Conservation (phyloP, 92 coral and sea anemone species). For the Siderastrea siderea region DNA sequence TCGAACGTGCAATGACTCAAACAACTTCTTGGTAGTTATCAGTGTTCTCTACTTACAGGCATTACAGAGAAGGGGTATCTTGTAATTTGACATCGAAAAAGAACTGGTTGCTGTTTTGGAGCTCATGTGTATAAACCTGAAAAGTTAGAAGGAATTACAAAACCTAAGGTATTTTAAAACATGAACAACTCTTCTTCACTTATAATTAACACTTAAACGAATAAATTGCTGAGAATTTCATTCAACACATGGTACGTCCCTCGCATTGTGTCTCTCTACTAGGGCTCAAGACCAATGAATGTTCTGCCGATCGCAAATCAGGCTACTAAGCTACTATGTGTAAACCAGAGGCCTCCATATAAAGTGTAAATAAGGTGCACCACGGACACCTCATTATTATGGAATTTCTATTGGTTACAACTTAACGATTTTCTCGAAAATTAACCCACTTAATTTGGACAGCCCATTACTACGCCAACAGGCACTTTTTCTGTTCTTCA, state of each 20-base stretch:
- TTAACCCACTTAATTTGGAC: not conserved
- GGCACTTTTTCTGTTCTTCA: too few relatives aligned
- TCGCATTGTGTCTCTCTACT: too few relatives aligned
- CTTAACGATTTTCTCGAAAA: not conserved
- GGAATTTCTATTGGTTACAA: too few relatives aligned
- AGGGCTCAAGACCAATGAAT: not conserved
- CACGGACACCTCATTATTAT: too few relatives aligned
- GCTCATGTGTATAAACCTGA: constrained; percentile 80
- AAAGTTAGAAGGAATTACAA: not conserved
- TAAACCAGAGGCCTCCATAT: not conserved
- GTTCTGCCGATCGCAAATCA: not conserved
- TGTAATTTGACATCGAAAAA: constrained; percentile 75
- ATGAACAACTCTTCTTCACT: not conserved
- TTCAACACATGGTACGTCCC: too few relatives aligned
- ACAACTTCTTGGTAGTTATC: not conserved
- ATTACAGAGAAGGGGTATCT: constrained; percentile 94
- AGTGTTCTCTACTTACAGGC: constrained; percentile 85
- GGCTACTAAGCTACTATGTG: not conserved
- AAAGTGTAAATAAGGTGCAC: not conserved
- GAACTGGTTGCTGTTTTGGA: constrained; percentile 69
- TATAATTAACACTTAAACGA: too few relatives aligned
- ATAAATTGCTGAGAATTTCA: too few relatives aligned
- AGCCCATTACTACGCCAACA: too few relatives aligned
- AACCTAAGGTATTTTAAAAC: not conserved
- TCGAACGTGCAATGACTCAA: not conserved